phyloP scores from a whole-genome alignment of 1,140 invertebrate species.

The Mycetomoellerius zeteki region DNA sequence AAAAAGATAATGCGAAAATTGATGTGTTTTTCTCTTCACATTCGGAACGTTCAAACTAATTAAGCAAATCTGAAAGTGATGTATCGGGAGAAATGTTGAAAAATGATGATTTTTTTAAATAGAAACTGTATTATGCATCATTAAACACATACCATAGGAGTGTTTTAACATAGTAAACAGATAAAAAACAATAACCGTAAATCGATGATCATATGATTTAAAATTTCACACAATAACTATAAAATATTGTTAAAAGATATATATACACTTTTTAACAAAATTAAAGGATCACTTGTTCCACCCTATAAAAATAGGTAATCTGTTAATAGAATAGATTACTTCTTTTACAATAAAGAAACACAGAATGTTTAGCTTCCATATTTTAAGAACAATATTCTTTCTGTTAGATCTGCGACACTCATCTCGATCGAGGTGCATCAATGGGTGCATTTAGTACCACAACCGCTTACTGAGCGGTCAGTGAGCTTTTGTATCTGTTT shows the following conservation, averaged over 20 bases:
- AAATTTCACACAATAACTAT: neutral
- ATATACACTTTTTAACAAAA: no score
- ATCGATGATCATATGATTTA: neutral
- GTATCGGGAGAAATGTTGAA: conserved; percentile 10
- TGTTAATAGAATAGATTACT: neutral
- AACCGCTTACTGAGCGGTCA: no score
- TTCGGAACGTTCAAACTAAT: neutral
- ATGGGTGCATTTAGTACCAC: no score
- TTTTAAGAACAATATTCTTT: neutral
- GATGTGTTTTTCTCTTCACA: conserved; percentile 29
- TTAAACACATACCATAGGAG: neutral
- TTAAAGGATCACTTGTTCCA: no score
- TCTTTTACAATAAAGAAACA: neutral
- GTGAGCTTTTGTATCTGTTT: no score
- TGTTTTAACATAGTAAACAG: neutral
- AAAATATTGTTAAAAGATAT: conserved; percentile 2
- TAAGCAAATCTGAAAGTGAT: conserved; percentile 44
- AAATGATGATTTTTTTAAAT: neutral
- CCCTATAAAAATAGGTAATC: no score
- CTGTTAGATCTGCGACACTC: conserved; percentile 4
- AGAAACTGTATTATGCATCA: neutral
- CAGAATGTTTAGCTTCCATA: conserved; percentile 7
- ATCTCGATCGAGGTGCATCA: conserved; percentile 56
- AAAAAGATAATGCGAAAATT: conserved; percentile 47
- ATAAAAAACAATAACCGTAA: neutral